Conservation (phyloP, 2,113 vertebrate species). For the Sinocyclocheilus anshuiensis region DNA sequence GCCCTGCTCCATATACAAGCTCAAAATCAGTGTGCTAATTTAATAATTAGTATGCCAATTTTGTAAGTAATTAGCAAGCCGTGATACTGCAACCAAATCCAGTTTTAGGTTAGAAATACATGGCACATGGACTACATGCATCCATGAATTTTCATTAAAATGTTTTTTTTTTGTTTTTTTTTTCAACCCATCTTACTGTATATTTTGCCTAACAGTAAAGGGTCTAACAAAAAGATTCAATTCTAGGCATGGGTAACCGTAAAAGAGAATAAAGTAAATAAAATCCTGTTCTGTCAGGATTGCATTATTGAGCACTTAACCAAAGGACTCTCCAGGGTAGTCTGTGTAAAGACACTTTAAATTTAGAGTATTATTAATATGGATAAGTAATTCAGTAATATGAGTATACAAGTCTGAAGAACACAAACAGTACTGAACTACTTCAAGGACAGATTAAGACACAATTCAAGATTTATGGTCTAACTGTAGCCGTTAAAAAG, state of each 20-base stretch:
- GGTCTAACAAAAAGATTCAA: not conserved
- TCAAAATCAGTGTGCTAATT: not conserved
- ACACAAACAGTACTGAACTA: not conserved
- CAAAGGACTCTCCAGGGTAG: not conserved
- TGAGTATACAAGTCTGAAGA: not conserved
- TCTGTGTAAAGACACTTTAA: not conserved
- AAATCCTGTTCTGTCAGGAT: not conserved
- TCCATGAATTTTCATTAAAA: conserved; percentile 42
- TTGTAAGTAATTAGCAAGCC: conserved; percentile 18
- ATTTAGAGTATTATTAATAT: not conserved
- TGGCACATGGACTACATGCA: not conserved
- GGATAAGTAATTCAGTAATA: not conserved
- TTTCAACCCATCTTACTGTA: not conserved
- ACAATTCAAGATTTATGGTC: not conserved
- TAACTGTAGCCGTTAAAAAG: not conserved
- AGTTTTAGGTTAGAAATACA: conserved; percentile 15
- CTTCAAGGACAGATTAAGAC: not conserved
- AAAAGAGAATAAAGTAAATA: not conserved
- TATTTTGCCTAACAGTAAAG: not conserved
- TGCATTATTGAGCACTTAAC: not conserved
- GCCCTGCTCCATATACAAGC: not conserved
- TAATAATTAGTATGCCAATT: conserved; percentile 22
- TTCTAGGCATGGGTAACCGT: not conserved
- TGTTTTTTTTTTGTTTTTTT: not conserved
- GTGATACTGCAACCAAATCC: not conserved